Conservation (phyloP, 2,113 vertebrate species). For the Pollachius pollachius region DNA sequence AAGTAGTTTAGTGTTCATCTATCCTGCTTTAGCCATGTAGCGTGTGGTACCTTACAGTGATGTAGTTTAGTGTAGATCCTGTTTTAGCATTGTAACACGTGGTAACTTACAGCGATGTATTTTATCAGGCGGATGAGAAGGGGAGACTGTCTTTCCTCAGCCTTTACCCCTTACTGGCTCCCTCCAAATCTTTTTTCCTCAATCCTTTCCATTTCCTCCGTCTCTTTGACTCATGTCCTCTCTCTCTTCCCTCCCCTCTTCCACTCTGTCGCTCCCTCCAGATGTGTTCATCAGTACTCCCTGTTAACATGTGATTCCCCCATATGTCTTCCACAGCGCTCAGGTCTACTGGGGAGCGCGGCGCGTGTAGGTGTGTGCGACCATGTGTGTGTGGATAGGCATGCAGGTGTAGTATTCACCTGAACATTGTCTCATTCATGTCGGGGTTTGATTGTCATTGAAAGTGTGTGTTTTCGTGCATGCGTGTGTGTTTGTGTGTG, state of each 20-base stretch:
- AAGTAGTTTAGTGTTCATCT: too few relatives aligned
- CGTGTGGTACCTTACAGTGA: too few relatives aligned
- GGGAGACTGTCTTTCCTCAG: slow-evolving; percentile 16
- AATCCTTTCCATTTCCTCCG: too few relatives aligned
- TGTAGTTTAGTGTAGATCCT: too few relatives aligned
- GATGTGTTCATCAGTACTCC: slow-evolving; percentile 97
- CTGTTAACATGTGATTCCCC: slow-evolving; percentile 89
- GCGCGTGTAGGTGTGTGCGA: slow-evolving; percentile 27
- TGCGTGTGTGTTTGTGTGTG: background rate
- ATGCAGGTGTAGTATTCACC: slow-evolving; percentile 31
- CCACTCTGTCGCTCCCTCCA: slow-evolving; percentile 69
- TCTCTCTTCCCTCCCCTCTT: background rate
- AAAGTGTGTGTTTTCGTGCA: background rate
- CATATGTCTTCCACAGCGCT: slow-evolving; percentile 89
- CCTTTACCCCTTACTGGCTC: background rate
- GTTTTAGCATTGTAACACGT: too few relatives aligned
- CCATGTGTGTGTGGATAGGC: slow-evolving; percentile 22
- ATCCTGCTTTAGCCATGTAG: too few relatives aligned
- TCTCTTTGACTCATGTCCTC: too few relatives aligned
- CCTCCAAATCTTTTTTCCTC: background rate
- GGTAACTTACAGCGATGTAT: too few relatives aligned
- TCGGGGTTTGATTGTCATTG: background rate
- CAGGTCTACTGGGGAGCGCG: slow-evolving; percentile 65
- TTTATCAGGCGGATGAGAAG: too few relatives aligned
- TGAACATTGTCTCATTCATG: background rate